Conservation (phyloP, 2,797 vertebrate genomes). For the Hyperoplus lanceolatus region DNA sequence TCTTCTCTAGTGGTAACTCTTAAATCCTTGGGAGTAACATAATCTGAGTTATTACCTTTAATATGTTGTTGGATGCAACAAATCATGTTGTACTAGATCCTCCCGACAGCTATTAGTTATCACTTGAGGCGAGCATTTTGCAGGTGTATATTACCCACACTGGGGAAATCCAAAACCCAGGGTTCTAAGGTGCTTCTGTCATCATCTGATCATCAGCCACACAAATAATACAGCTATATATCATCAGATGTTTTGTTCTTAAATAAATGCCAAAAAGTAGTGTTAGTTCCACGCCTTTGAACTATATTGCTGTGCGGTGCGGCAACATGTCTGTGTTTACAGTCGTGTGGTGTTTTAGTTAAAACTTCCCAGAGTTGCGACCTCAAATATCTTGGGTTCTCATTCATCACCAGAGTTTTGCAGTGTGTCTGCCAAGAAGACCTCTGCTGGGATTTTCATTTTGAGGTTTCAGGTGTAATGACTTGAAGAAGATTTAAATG, state of each 20-base stretch:
- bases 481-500: slow-evolving; percentile 64
- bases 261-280: slow-evolving; percentile 34
- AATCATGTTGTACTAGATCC: slow-evolving; percentile 31
- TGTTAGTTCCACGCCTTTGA: slow-evolving; percentile 22
- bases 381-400: slow-evolving; percentile 51
- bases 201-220: slow-evolving; percentile 20
- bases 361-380: slow-evolving; percentile 45
- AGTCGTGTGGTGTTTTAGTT: slow-evolving; percentile 42
- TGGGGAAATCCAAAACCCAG: slow-evolving; percentile 35
- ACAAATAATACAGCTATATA: slow-evolving; percentile 36
- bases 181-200: slow-evolving; percentile 28
- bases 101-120: slow-evolving; percentile 29
- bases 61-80: slow-evolving; percentile 19
- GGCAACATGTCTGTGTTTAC: slow-evolving; percentile 55
- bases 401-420: slow-evolving; percentile 49
- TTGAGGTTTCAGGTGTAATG: slow-evolving; percentile 68
- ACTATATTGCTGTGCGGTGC: slow-evolving; percentile 34
- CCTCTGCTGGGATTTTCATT: slow-evolving; percentile 64
- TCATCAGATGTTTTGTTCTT: slow-evolving; percentile 36
- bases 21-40: slow-evolving; percentile 2
- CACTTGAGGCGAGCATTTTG: slow-evolving; percentile 12
- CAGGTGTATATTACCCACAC: slow-evolving; percentile 37
- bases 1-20: slow-evolving; percentile 14
- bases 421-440: slow-evolving; percentile 57
- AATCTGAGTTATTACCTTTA: slow-evolving; percentile 10